Base-by-base conservation (phyloP, 2,113 vertebrate species). In the Crocuta crocuta region DNA sequence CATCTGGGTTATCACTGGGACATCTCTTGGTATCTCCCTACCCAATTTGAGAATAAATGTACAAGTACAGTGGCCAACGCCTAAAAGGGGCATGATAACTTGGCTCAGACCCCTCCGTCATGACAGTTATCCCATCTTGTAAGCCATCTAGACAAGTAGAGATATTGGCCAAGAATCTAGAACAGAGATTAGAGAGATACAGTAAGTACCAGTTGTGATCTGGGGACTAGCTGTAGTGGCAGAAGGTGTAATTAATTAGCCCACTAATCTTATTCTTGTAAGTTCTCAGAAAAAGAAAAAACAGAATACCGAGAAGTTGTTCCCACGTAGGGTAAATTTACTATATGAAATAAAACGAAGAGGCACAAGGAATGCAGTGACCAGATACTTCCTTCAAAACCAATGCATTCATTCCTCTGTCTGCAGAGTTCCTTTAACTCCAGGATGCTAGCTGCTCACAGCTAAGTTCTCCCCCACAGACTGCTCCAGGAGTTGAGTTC, bases 101-200 rank as follows among this genome's bases (percentile, higher is more conserved):
- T 93, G 70, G 81, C 31, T 87, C 79, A 76, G 33, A 45, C 6
- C 68, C n/a, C 24, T 70, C 55, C 61, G 15, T 86, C 39, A 93
- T 63, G n/a, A 85, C 31, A 53, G 12, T 65, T 55, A 85, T 12
- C 31, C 11, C 31, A 70, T 68, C 39, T 87, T 4, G 11, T 61
- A 92, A 92, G 70, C 79, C 35, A 83, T 61, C 13, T 83, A 82
- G 48, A 89, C 48, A 61, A 81, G 31, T 11, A 81, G 15, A 96
- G 63, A 96, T 61, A 88, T 76, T 93, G 48, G 63, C 19, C 35
- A 94, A 94, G 53, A 95, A 96, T 95, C 53, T 43, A 93, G 35
- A 95, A 78, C 33, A 6, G 33, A 91, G 28, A 88, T 28, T 76
- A 33, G 15, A 74, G 28, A 19, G 61, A 91, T 39, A 93, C 24